A percentile compares a stretch with the other conserved stretches of the same genome.
Evolutionary conservation across 2,113 vertebrate genomes (phyloP).

Genomic region (Rhabdornis inornatus): DNA sequence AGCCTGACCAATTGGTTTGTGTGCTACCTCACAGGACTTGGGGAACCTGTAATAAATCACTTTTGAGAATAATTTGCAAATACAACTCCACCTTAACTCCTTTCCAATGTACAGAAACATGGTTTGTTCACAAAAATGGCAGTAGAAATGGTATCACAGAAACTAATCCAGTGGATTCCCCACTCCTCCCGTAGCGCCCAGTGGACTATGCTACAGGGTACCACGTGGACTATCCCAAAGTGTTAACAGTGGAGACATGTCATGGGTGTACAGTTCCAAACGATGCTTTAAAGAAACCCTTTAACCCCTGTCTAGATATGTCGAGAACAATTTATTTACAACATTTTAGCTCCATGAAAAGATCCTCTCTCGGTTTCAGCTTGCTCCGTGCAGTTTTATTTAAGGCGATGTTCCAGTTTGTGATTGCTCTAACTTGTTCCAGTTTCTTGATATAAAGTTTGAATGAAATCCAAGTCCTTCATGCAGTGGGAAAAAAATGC

Average conservation of each 20-base stretch:
- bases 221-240: constrained; percentile 57
- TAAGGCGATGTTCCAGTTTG: constrained; percentile 96
- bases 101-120: constrained; percentile 76
- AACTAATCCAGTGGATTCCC: constrained; percentile 69
- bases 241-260: constrained; percentile 67
- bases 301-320: constrained; percentile 82
- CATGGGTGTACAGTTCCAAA: constrained; percentile 71
- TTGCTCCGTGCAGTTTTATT: constrained; percentile 88
- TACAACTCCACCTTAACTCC: constrained; percentile 65
- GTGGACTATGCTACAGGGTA: constrained; percentile 60
- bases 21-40: constrained; percentile 57
- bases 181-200: constrained; percentile 51
- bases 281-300: constrained; percentile 79
- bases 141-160: constrained; percentile 76
- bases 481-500: constrained; percentile 79
- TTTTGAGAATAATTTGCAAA: constrained; percentile 70
- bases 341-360: constrained; percentile 80
- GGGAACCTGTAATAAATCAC: constrained; percentile 60
- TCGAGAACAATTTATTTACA: constrained; percentile 94
- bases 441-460: constrained; percentile 81
- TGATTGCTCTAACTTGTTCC: constrained; percentile 80
- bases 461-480: constrained; percentile 82
- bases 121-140: constrained; percentile 77
- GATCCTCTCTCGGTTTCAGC: constrained; percentile 80
- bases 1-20: constrained; percentile 57